Conservation (phyloP, 2,113 vertebrate species). For the Peucedramus taeniatus region DNA sequence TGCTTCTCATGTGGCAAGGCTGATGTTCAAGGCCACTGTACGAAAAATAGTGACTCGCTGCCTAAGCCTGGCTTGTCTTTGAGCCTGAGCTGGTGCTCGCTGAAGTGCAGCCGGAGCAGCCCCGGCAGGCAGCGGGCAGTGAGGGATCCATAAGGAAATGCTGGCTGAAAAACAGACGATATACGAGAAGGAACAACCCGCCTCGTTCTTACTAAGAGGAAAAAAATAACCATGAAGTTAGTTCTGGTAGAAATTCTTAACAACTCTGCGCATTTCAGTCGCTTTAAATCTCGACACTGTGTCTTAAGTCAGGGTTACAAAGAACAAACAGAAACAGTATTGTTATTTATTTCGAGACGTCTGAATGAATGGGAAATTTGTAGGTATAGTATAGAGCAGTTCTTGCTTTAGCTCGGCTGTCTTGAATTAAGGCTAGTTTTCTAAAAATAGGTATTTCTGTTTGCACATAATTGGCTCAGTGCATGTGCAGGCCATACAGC, state of each 20-base stretch:
- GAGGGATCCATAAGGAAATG: not conserved
- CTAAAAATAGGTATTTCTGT: slow-evolving; percentile 8
- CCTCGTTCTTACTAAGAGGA: not conserved
- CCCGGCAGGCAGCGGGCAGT: not conserved
- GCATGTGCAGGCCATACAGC: not conserved
- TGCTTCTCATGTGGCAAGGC: not conserved
- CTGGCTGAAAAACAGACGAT: not conserved
- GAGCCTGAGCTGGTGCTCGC: not conserved
- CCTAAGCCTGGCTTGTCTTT: not conserved
- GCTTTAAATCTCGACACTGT: not conserved
- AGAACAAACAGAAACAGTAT: not conserved
- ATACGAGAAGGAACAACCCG: not conserved
- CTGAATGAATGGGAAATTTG: not conserved
- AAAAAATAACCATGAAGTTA: not conserved
- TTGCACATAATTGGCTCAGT: not conserved
- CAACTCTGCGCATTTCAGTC: not conserved
- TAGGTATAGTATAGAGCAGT: not conserved
- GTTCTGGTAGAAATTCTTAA: not conserved
- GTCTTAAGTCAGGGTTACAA: not conserved
- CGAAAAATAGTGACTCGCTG: not conserved
- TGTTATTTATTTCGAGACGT: not conserved
- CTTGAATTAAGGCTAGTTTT: not conserved
- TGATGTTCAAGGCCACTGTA: slow-evolving; percentile 44
- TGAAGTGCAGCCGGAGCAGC: not conserved
- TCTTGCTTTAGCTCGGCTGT: not conserved